phyloP scores from a whole-genome alignment of 2,888 invertebrate genomes.

The Endotricha flammealis region DNA sequence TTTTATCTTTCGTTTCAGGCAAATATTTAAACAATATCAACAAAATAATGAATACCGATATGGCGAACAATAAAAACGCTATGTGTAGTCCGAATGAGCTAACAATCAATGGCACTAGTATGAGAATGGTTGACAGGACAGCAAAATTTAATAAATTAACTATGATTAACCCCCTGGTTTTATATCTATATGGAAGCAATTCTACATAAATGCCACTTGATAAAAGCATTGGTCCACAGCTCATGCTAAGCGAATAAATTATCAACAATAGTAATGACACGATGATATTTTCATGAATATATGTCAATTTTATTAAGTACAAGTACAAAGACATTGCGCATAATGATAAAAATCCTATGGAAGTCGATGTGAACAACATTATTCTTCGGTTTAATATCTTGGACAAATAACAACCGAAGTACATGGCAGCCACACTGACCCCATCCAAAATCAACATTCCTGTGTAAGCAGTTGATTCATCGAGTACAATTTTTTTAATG shows the following conservation, averaged over 20 bases:
- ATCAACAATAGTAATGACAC: slow-evolving; percentile 24
- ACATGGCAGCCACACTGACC: slow-evolving; percentile 31
- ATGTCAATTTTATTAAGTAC: slow-evolving; percentile 27
- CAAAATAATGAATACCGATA: too few species aligned
- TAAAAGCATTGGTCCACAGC: slow-evolving; percentile 32
- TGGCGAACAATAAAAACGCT: slow-evolving; percentile 16
- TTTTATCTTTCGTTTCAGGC: too few species aligned
- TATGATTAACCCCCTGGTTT: slow-evolving; percentile 25
- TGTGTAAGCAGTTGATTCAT: slow-evolving; percentile 24
- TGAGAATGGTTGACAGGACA: slow-evolving; percentile 16
- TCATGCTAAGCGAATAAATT: slow-evolving; percentile 28
- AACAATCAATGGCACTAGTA: slow-evolving; percentile 26
- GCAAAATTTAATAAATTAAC: slow-evolving; percentile 2
- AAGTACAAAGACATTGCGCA: slow-evolving; percentile 34
- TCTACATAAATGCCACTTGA: slow-evolving; percentile 27
- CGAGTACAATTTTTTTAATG: slow-evolving; percentile 24
- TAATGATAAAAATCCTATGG: slow-evolving; percentile 27
- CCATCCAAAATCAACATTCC: slow-evolving; percentile 36
- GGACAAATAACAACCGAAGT: slow-evolving; percentile 29
- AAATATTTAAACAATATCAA: too few species aligned
- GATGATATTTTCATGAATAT: slow-evolving; percentile 25
- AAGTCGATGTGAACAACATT: slow-evolving; percentile 23
- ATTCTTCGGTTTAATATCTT: slow-evolving; percentile 29
- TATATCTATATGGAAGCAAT: slow-evolving; percentile 28
- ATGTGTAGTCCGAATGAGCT: slow-evolving; percentile 23